Evolutionary conservation across 2,888 invertebrate genomes (phyloP), one percentile per base, ranked within the genome.

Genomic region (Gisinianus flammeolus): DNA sequence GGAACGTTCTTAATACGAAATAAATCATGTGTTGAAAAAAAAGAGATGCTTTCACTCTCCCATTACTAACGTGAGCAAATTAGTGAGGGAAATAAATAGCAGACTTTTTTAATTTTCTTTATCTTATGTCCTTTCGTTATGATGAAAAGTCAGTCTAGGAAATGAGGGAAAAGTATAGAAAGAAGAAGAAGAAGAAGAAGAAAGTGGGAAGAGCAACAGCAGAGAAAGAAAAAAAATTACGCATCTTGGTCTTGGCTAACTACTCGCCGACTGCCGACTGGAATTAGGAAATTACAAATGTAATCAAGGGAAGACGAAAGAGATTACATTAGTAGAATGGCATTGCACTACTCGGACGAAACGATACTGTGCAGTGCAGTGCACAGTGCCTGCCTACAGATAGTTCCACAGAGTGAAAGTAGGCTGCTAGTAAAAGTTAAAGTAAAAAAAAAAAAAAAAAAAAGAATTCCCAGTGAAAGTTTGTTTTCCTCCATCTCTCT

Each of bases 241-340:
- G 19, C 16, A 54, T n/a, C n/a, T n/a, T n/a, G n/a, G n/a, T n/a
- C n/a, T n/a, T n/a, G n/a, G n/a, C n/a, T n/a, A n/a, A n/a, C n/a
- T n/a, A n/a, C 35, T 8, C 35, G 12, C 5, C 35, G 5, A 35
- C 44, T 2, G 44, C 1, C 19, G 2, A 16, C 28, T 22, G 28
- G 28, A 62, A 26, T 28, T 22, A 28, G 62, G 62, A 62, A 26
- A 62, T 62, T 62, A 62, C 62, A 26, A 62, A 62, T 62, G 62
- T 62, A 62, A 62, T 62, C 62, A 62, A 62, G 28, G 28, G 26
- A 3, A 0, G 2, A 24, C 19, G 44, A 44, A 12, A 35, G 35
- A 35, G 35, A 35, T 35, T 35, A 35, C 35, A 35, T 12, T 35
- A 35, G 12, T 35, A 5, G 35, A 35, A 35, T 35, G 35, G 35